Percentiles rank a stretch among this genome's conserved stretches.
Evolutionary conservation across 1,140 invertebrate genomes (phyloP).

Genomic region (Mizuhopecten yessoensis): DNA sequence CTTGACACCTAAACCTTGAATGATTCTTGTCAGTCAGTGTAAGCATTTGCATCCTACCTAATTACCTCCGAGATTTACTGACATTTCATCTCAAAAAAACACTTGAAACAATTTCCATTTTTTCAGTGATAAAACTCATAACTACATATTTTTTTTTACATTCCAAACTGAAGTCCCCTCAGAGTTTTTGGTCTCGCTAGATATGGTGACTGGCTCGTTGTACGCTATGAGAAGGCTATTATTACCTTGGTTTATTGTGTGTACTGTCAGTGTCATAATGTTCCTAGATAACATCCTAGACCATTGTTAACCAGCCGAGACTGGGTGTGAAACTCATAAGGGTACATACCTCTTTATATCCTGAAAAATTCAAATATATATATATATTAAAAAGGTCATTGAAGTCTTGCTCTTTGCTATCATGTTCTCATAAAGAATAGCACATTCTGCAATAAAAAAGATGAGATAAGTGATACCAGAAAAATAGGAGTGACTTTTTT

Average conservation of each 20-base stretch:
- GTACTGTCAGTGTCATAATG: conserved; percentile 18
- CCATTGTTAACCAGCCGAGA: background rate
- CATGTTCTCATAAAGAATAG: background rate
- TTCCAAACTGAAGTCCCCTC: background rate
- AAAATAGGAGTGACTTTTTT: background rate
- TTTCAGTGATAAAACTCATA: background rate
- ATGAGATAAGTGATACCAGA: background rate
- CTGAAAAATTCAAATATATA: background rate
- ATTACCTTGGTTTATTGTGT: background rate
- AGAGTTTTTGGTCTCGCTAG: background rate
- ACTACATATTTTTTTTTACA: background rate
- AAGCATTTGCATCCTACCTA: background rate
- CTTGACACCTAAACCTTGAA: background rate
- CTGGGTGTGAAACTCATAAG: background rate
- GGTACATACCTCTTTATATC: background rate
- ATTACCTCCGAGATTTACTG: background rate
- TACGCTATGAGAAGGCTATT: no score
- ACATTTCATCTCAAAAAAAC: background rate
- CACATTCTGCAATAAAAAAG: background rate
- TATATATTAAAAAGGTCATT: background rate
- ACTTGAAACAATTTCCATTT: background rate
- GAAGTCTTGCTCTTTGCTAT: background rate
- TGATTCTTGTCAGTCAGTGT: background rate
- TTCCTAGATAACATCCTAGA: conserved; percentile 8
- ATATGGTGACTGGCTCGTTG: background rate